These are phyloP conservation scores for Amia ocellicauda DNA, from an alignment of 2,113 vertebrate genomes.

Conservation along the genomic window DNA sequence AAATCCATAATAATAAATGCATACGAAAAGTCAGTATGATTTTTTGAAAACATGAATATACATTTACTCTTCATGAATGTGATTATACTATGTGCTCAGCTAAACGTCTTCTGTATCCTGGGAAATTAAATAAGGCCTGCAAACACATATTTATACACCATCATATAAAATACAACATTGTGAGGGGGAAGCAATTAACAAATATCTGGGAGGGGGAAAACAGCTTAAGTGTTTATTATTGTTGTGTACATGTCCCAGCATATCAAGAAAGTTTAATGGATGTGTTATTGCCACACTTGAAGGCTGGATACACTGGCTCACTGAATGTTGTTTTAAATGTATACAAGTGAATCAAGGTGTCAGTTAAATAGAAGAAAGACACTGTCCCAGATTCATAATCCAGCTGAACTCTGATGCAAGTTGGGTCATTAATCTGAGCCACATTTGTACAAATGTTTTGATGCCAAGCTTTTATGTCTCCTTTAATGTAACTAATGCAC, in stretches of 20 bases:
- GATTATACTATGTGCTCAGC: too few species aligned
- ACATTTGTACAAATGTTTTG: background rate
- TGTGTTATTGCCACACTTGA: slow-evolving; percentile 3
- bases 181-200: too few species aligned
- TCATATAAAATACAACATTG: too few species aligned
- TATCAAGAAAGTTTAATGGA: background rate
- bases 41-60: too few species aligned
- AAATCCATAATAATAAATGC: too few species aligned
- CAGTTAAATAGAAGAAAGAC: background rate
- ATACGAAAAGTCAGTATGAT: too few species aligned
- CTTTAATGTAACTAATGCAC: background rate
- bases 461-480: background rate
- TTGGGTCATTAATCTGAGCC: background rate
- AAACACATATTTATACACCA: too few species aligned
- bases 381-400: slow-evolving; percentile 1
- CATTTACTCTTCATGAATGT: too few species aligned
- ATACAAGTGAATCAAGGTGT: background rate
- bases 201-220: too few species aligned
- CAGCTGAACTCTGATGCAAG: background rate
- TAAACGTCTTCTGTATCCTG: too few species aligned
- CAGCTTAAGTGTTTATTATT: too few species aligned
- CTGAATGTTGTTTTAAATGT: slow-evolving; percentile 2
- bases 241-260: background rate
- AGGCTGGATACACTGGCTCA: background rate
- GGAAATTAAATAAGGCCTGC: too few species aligned